These are phyloP conservation scores for Aphidius gifuensis DNA, from an alignment of 1,140 invertebrate species.

Conservation along the genomic window DNA sequence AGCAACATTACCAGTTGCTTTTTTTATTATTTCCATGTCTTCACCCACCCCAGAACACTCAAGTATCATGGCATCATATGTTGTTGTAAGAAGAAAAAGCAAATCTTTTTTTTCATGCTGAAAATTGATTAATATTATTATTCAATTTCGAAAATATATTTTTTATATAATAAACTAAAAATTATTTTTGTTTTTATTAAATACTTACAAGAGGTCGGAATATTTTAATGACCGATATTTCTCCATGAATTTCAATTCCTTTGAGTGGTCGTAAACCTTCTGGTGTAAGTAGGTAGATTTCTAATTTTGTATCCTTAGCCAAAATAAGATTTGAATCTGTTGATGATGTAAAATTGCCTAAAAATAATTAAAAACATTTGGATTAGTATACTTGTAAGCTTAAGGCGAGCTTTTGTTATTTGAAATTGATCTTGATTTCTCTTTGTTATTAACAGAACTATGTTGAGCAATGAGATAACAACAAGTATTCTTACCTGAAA, in stretches of 20 bases:
- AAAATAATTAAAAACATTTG: background rate
- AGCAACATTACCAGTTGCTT: constrained; percentile 93
- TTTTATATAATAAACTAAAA: background rate
- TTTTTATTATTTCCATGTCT: constrained; percentile 88
- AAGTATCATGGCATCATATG: constrained; percentile 96
- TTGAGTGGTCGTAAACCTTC: constrained; percentile 93
- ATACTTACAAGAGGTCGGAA: constrained; percentile 82
- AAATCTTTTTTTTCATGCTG: constrained; percentile 92
- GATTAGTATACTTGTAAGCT: too few relatives aligned
- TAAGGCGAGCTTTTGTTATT: background rate
- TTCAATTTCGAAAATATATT: background rate
- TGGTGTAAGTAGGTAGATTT: constrained; percentile 94
- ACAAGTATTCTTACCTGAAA: constrained; percentile 80
- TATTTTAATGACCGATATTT: constrained; percentile 91
- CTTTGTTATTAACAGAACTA: background rate
- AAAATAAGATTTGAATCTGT: constrained; percentile 94
- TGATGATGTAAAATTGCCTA: constrained; percentile 93
- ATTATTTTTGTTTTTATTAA: constrained; percentile 1
- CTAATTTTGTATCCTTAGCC: constrained; percentile 91
- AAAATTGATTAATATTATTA: constrained; percentile 37
- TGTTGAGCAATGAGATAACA: background rate
- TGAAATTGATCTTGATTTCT: background rate
- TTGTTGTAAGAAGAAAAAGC: constrained; percentile 87
- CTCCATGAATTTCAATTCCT: constrained; percentile 94
- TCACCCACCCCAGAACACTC: constrained; percentile 81